Percentiles rank a stretch among this genome's conserved stretches.
Conservation (phyloP, 1,140 invertebrate species). For the Asbolus verrucosus region DNA sequence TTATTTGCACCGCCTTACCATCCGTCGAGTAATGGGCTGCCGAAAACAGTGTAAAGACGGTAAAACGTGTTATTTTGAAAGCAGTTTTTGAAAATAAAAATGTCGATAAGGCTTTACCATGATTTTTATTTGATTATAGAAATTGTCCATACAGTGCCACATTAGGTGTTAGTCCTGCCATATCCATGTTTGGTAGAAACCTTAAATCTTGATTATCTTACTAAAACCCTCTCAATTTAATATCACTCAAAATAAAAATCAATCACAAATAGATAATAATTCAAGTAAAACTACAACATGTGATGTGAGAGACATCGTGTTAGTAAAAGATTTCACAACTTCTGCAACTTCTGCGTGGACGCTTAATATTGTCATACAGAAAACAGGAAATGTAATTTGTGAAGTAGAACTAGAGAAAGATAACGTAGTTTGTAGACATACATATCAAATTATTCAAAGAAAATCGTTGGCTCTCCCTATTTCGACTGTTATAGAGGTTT, state of each 20-base stretch:
- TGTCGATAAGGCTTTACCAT: neutral
- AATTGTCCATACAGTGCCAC: constrained; percentile 22
- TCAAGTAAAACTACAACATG: neutral
- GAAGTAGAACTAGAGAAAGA: neutral
- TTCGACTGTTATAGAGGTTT: too few species aligned
- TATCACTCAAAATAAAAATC: neutral
- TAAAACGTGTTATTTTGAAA: constrained; percentile 16
- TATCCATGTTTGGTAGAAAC: constrained; percentile 30
- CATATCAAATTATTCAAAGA: constrained; percentile 10
- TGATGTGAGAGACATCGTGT: neutral
- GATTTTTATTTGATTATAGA: constrained; percentile 42
- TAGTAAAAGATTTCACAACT: neutral
- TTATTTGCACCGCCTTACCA: constrained; percentile 18
- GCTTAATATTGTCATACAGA: neutral
- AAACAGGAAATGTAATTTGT: constrained; percentile 2
- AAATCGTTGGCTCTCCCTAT: too few species aligned
- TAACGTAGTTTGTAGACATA: neutral
- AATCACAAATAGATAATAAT: neutral
- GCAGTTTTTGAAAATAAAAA: constrained; percentile 5
- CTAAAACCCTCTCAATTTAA: constrained; percentile 2
- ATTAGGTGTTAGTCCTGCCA: constrained; percentile 11
- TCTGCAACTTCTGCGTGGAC: neutral
- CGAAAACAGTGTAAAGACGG: too few species aligned
- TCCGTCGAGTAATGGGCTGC: constrained; percentile 45
- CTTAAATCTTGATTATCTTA: constrained; percentile 32